Conservation (phyloP, 35 echinoderm and acorn worm species). For the Ptychodera flava region DNA sequence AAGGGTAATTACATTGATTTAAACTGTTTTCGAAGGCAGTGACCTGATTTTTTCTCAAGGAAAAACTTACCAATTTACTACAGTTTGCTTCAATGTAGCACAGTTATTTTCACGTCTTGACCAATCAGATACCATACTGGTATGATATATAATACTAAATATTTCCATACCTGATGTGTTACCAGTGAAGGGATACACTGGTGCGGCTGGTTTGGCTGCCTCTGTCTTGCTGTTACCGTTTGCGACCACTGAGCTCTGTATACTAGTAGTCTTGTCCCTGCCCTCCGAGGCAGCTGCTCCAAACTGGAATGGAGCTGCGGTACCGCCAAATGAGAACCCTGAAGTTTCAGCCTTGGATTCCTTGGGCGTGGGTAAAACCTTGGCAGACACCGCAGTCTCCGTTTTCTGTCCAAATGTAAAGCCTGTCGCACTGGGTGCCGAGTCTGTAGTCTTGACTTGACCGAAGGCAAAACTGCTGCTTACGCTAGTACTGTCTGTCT, state of each 20-base stretch:
- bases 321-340: neutral
- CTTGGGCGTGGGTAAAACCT: constrained; percentile 17
- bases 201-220: constrained; percentile 4
- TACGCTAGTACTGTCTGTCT: neutral
- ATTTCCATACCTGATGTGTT: neutral
- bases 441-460: neutral
- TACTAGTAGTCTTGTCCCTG: neutral
- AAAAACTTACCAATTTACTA: no score
- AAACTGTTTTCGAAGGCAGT: no score
- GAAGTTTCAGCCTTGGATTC: constrained; percentile 6
- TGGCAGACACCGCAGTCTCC: neutral
- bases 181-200: neutral
- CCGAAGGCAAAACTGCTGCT: neutral
- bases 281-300: neutral
- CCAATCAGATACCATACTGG: no score
- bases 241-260: neutral
- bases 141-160: no score
- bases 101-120: no score
- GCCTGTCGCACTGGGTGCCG: neutral
- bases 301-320: constrained; percentile 30
- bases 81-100: no score
- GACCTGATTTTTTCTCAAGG: no score
- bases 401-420: constrained; percentile 27
- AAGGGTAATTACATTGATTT: no score
- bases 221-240: constrained; percentile 12